Conservation (phyloP, 2,797 vertebrate genomes). For the Hypotaenidia okinawae region DNA sequence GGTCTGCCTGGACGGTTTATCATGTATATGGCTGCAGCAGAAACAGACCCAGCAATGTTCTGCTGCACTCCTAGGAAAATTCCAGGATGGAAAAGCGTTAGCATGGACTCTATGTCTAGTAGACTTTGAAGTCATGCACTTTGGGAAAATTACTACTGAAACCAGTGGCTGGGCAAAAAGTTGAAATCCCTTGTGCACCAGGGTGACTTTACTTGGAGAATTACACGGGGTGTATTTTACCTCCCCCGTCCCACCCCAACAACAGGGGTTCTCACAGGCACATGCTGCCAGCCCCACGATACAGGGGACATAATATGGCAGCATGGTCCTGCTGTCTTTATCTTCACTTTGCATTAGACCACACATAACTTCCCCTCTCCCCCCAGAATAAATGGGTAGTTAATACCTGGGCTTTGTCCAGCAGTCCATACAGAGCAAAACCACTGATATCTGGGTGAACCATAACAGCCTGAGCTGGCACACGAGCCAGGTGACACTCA, state of each 20-base stretch:
- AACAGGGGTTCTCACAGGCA: neutral
- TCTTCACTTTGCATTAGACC: neutral
- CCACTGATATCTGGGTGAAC: constrained; percentile 85
- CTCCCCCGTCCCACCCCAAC: neutral
- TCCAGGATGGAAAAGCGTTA: neutral
- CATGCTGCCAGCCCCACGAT: neutral
- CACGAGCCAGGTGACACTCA: constrained; percentile 86
- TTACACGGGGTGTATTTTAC: neutral
- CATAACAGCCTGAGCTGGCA: constrained; percentile 93
- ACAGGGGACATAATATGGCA: neutral
- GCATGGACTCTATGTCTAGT: neutral
- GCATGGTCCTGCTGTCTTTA: neutral
- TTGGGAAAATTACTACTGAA: neutral
- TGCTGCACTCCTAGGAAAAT: neutral
- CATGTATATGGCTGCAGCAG: neutral
- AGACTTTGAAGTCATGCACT: neutral
- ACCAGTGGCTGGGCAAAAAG: neutral
- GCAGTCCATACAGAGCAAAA: constrained; percentile 86
- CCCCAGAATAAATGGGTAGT: neutral
- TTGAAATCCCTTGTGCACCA: neutral
- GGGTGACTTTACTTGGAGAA: neutral
- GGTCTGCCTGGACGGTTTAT: neutral
- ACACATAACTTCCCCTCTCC: neutral
- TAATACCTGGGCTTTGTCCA: constrained; percentile 90
- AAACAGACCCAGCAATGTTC: neutral